Evolutionary conservation across 2,797 vertebrate species (phyloP).

Genomic region (Telmatherina bonti): DNA sequence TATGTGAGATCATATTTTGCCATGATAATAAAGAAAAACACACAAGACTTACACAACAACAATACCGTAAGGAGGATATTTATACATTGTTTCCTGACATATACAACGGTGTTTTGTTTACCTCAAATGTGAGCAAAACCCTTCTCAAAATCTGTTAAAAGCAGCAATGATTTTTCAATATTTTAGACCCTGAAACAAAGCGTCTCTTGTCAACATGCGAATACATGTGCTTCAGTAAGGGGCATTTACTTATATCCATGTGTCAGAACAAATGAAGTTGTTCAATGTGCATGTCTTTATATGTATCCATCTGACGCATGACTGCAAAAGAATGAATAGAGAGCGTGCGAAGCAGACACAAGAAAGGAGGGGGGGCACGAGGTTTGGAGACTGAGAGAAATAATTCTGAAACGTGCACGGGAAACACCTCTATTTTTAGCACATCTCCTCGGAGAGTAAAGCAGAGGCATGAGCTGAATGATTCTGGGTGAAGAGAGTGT

Average conservation of each 20-base stretch:
- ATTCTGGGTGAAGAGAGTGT: slow-evolving; percentile 47
- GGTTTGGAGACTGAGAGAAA: slow-evolving; percentile 53
- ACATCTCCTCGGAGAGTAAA: slow-evolving; percentile 64
- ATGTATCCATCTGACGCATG: slow-evolving; percentile 40
- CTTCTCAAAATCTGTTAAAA: neutral
- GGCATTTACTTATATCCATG: slow-evolving; percentile 25
- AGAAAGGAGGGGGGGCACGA: slow-evolving; percentile 12
- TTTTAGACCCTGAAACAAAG: slow-evolving; percentile 24
- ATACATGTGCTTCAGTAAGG: slow-evolving; percentile 24
- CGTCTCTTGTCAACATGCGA: slow-evolving; percentile 12
- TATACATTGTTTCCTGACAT: too few relatives aligned
- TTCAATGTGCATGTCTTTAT: slow-evolving; percentile 29
- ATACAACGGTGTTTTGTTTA: too few relatives aligned
- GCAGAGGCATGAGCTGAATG: slow-evolving; percentile 71
- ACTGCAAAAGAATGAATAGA: slow-evolving; percentile 28
- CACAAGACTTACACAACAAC: neutral
- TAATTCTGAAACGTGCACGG: slow-evolving; percentile 71
- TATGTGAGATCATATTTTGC: neutral
- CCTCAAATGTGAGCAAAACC: neutral
- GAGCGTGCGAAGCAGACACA: slow-evolving; percentile 19
- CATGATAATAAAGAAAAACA: neutral
- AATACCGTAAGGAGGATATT: too few relatives aligned
- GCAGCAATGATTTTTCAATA: too few relatives aligned
- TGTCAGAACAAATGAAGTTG: slow-evolving; percentile 35
- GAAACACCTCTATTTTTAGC: slow-evolving; percentile 83